These are phyloP conservation scores for Alces alces DNA, from an alignment of 2,113 vertebrate genomes.

Conservation along the genomic window DNA sequence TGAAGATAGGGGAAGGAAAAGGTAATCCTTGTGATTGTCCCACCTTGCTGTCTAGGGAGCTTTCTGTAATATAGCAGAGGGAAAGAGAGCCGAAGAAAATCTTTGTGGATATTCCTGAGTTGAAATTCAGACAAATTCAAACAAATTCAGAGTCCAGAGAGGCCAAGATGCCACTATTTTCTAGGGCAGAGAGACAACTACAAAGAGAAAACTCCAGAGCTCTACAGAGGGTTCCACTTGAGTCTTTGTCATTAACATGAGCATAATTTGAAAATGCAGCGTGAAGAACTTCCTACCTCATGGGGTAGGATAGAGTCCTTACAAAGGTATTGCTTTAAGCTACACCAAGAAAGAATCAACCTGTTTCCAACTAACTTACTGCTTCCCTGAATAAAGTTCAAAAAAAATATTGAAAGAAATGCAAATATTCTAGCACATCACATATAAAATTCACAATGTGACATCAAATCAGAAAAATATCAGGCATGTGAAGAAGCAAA, in stretches of 20 bases:
- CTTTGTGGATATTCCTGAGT: neutral
- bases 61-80: neutral
- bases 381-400: neutral
- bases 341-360: neutral
- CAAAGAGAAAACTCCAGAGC: neutral
- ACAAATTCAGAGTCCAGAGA: neutral
- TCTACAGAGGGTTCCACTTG: neutral
- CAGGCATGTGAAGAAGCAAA: neutral
- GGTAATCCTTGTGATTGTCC: neutral
- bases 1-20: neutral
- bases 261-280: neutral
- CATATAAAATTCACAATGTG: neutral
- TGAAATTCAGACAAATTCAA: neutral
- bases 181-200: neutral
- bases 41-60: neutral
- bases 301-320: neutral
- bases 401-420: neutral
- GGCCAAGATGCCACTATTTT: neutral
- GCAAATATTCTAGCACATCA: neutral
- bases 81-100: neutral
- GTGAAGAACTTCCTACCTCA: neutral
- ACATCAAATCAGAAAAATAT: neutral
- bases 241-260: neutral
- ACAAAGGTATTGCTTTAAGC: neutral
- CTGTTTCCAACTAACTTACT: neutral